These are phyloP conservation scores for Lycocerus yunnanus DNA, from an alignment of 2,888 invertebrate genomes.

Conservation along the genomic window DNA sequence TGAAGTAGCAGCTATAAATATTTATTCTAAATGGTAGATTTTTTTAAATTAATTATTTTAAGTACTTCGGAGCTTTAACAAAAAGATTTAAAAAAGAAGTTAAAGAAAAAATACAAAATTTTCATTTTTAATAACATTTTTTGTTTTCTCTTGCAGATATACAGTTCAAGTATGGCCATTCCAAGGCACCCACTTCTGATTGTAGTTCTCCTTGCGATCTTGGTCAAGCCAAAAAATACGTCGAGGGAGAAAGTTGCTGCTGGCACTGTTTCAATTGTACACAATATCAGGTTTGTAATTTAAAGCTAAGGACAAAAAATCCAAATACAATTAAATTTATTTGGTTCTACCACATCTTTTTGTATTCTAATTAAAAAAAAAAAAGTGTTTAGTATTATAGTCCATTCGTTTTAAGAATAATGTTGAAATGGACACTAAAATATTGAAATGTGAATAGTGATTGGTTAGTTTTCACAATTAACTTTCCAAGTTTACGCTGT, in stretches of 20 bases:
- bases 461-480: no score
- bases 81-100: no score
- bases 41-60: background rate
- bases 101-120: background rate
- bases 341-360: no score
- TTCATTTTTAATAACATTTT: background rate
- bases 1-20: background rate
- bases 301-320: no score
- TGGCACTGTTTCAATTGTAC: conserved; percentile 94
- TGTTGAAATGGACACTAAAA: no score
- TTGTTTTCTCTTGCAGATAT: conserved; percentile 63
- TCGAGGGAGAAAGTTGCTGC: conserved; percentile 91
- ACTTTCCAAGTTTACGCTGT: no score
- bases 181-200: conserved; percentile 83
- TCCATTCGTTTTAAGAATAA: no score
- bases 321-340: no score
- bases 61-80: background rate
- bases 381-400: no score
- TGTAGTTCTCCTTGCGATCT: conserved; percentile 88
- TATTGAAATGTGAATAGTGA: no score
- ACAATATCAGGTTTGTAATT: conserved; percentile 73
- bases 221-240: conserved; percentile 90
- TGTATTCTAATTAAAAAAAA: no score
- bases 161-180: conserved; percentile 80
- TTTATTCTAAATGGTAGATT: background rate